Percentiles rank a stretch among this genome's conserved stretches.
phyloP scores from a whole-genome alignment of 2,888 invertebrate genomes.

The Platycheirus albimanus region DNA sequence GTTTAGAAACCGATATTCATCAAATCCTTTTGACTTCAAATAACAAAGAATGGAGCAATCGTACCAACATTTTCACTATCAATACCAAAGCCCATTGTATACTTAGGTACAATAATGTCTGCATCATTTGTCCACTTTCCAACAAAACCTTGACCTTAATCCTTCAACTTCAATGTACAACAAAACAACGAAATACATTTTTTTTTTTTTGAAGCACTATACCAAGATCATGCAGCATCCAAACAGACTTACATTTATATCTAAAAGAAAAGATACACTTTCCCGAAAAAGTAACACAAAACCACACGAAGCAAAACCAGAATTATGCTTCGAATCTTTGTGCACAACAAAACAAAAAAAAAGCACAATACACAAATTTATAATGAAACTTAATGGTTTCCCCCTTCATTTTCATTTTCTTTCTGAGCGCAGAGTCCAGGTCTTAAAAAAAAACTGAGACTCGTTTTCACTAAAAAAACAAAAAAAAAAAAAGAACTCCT shows the following conservation, averaged over 20 bases:
- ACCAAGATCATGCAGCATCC: conserved; percentile 33
- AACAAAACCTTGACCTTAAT: conserved; percentile 70
- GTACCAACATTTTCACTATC: too few species aligned
- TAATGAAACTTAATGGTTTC: conserved; percentile 56
- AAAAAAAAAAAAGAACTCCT: conserved; percentile 1
- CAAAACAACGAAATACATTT: conserved; percentile 1
- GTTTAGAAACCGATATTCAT: too few species aligned
- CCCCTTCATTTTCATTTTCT: too few species aligned
- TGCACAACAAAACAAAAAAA: conserved; percentile 52
- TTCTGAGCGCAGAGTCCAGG: neutral
- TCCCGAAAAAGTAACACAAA: conserved; percentile 62
- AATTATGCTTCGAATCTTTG: conserved; percentile 36
- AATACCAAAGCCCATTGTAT: too few species aligned
- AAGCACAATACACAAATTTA: conserved; percentile 59
- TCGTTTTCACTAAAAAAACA: neutral
- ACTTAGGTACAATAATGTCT: neutral
- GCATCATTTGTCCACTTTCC: conserved; percentile 44
- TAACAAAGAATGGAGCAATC: too few species aligned
- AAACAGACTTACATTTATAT: neutral
- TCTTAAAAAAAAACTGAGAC: neutral
- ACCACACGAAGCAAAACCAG: conserved; percentile 46
- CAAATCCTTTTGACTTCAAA: too few species aligned
- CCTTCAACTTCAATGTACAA: conserved; percentile 45
- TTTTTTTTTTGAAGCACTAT: conserved; percentile 7
- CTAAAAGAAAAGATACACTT: conserved; percentile 63